Percentiles rank a stretch among this genome's conserved stretches.
These are phyloP conservation scores for Takifugu ocellatus DNA, from an alignment of 2,797 vertebrate genomes.

Conservation along the genomic window DNA sequence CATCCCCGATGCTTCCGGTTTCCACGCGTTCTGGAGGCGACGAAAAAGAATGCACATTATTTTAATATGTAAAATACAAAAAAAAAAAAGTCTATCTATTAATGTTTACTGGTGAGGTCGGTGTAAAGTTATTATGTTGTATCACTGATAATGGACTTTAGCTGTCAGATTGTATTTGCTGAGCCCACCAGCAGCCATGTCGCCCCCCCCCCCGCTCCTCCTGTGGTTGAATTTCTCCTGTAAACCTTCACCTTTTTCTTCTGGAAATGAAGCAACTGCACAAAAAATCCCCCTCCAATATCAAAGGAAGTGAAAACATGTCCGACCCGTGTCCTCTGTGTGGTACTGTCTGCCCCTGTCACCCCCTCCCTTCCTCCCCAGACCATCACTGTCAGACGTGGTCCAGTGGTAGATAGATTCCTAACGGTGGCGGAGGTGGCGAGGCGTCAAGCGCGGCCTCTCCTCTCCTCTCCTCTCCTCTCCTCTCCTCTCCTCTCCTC, in stretches of 20 bases:
- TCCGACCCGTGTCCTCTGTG: constrained; percentile 36
- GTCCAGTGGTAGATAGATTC: constrained; percentile 64
- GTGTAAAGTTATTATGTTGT: constrained; percentile 77
- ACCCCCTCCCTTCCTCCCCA: constrained; percentile 19
- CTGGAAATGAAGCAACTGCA: constrained; percentile 7
- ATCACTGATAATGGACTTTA: constrained; percentile 64
- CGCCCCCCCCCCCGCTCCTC: constrained; percentile 41
- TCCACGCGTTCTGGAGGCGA: constrained; percentile 38
- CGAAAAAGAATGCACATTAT: constrained; percentile 70
- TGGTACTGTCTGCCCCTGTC: constrained; percentile 58
- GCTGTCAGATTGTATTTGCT: constrained; percentile 71
- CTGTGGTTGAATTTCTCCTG: constrained; percentile 37
- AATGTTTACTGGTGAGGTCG: constrained; percentile 78
- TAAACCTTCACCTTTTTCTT: constrained; percentile 16
- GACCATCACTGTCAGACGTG: constrained; percentile 57
- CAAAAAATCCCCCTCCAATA: constrained; percentile 6
- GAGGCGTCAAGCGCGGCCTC: constrained; percentile 27
- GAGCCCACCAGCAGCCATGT: constrained; percentile 49
- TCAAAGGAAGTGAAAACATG: constrained; percentile 30
- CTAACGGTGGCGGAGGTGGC: constrained; percentile 48
- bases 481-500: constrained; percentile 49
- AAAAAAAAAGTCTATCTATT: constrained; percentile 74
- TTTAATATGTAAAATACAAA: constrained; percentile 80
- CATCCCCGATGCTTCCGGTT: constrained; percentile 46
- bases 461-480: constrained; percentile 38